phyloP scores from a whole-genome alignment of 1,140 invertebrate genomes.

The Condylostylus longicornis region DNA sequence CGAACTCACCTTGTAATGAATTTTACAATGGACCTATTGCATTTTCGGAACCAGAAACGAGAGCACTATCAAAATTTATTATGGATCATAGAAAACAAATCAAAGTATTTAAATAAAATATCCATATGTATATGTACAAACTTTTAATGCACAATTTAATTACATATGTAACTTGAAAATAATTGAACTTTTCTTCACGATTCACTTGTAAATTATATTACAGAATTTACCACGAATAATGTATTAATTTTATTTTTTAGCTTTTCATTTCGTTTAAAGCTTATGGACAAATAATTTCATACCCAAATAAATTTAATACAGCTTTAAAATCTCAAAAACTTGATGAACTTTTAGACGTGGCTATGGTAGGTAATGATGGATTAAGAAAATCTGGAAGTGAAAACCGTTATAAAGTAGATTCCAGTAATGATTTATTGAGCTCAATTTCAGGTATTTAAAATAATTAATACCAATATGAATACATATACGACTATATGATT shows the following conservation, averaged over 20 bases:
- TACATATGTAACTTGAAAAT: too few relatives aligned
- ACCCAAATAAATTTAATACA: slow-evolving; percentile 36
- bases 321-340: slow-evolving; percentile 21
- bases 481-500: not conserved
- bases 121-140: not conserved
- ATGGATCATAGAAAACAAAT: slow-evolving; percentile 41
- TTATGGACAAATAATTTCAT: slow-evolving; percentile 57
- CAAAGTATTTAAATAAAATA: slow-evolving; percentile 38
- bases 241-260: slow-evolving; percentile 21
- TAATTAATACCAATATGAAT: not conserved
- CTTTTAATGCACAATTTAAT: too few relatives aligned
- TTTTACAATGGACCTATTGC: slow-evolving; percentile 59
- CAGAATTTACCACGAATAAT: not conserved
- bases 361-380: slow-evolving; percentile 27
- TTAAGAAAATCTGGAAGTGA: slow-evolving; percentile 25
- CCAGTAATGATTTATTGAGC: slow-evolving; percentile 25
- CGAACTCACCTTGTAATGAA: slow-evolving; percentile 59
- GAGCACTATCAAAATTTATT: slow-evolving; percentile 47
- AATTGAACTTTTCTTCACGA: too few relatives aligned
- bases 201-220: too few relatives aligned
- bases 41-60: slow-evolving; percentile 76
- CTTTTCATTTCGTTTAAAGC: slow-evolving; percentile 63
- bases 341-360: slow-evolving; percentile 28
- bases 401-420: slow-evolving; percentile 26
- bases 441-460: slow-evolving; percentile 19